Evolutionary conservation across 2,113 vertebrate species (phyloP).

Genomic region (Siniperca chuatsi): DNA sequence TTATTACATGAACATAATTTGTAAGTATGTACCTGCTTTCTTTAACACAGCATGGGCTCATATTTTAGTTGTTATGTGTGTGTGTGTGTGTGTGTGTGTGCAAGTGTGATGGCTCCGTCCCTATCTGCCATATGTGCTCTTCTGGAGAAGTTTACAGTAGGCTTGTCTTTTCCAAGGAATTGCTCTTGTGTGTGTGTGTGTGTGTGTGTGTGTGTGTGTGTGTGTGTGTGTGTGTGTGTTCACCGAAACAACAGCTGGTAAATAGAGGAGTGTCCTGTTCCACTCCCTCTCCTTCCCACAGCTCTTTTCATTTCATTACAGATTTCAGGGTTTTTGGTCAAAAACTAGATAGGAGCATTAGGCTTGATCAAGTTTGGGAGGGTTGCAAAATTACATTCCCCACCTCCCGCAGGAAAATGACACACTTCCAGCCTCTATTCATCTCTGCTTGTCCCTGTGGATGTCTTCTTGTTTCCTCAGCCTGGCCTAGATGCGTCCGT

Average conservation of each 20-base stretch:
- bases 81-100: slow-evolving; percentile 22
- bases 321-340: slow-evolving; percentile 60
- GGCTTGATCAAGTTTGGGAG: slow-evolving; percentile 32
- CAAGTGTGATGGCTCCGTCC: neutral
- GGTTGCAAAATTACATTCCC: slow-evolving; percentile 22
- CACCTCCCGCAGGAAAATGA: slow-evolving; percentile 52
- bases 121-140: slow-evolving; percentile 62
- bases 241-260: slow-evolving; percentile 73
- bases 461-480: slow-evolving; percentile 55
- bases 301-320: slow-evolving; percentile 33
- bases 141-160: slow-evolving; percentile 28
- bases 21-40: neutral
- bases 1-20: neutral
- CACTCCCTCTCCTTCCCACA: slow-evolving; percentile 42
- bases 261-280: slow-evolving; percentile 57
- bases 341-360: slow-evolving; percentile 14
- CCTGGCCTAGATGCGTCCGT: slow-evolving; percentile 61
- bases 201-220: slow-evolving; percentile 42
- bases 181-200: slow-evolving; percentile 21
- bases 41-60: neutral
- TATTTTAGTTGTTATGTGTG: neutral
- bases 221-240: slow-evolving; percentile 20
- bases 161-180: slow-evolving; percentile 46
- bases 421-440: slow-evolving; percentile 70
- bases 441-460: slow-evolving; percentile 58